Percentiles rank a stretch among this genome's conserved stretches.
Conservation (phyloP, 2,113 vertebrate genomes). For the Atrichornis clamosus region DNA sequence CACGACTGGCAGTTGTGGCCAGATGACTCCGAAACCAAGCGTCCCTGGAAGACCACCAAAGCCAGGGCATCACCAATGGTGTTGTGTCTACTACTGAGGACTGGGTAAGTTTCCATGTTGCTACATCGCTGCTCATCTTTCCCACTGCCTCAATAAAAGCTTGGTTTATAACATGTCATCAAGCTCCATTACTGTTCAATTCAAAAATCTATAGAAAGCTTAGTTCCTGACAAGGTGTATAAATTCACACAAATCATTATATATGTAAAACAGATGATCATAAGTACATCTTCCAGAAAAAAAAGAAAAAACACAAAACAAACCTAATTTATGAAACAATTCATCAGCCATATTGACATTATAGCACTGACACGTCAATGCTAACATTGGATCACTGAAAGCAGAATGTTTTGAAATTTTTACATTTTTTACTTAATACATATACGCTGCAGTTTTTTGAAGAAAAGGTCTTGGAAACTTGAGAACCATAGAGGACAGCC, state of each 20-base stretch:
- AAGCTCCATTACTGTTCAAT: not conserved
- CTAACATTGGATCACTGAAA: not conserved
- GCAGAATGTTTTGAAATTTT: not conserved
- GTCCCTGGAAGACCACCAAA: not conserved
- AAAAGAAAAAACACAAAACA: not conserved
- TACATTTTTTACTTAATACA: not conserved
- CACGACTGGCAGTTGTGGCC: accelerated
- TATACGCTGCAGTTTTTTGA: not conserved
- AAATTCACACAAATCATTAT: not conserved
- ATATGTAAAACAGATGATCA: not conserved
- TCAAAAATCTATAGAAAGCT: not conserved
- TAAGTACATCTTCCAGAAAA: not conserved
- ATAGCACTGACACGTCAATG: not conserved
- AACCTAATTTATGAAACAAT: not conserved
- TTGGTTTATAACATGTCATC: not conserved
- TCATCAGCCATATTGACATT: not conserved
- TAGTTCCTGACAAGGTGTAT: not conserved
- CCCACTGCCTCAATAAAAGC: not conserved
- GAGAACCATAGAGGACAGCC: not conserved
- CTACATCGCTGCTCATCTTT: accelerated
- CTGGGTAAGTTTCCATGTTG: not conserved
- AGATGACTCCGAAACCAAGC: not conserved
- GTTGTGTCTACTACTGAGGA: not conserved
- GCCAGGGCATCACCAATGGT: accelerated
- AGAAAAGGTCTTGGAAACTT: not conserved